These are phyloP conservation scores for Diplazon laetatorius DNA, from an alignment of 2,888 invertebrate species.

Conservation along the genomic window DNA sequence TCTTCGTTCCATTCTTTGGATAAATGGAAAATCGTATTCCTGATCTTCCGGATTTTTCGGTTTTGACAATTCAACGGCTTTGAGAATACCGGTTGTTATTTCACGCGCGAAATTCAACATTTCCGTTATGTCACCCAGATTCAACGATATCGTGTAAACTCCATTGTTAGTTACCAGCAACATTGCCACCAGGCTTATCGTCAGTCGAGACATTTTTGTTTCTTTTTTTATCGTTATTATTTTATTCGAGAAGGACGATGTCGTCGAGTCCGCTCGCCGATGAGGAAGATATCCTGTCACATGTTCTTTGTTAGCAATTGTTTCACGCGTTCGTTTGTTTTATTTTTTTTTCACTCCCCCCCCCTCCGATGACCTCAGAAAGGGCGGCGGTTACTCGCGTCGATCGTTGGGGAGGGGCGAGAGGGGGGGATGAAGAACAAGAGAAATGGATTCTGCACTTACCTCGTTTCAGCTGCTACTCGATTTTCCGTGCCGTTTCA, in stretches of 20 bases:
- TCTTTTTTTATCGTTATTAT: not conserved
- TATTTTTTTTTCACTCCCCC: not conserved
- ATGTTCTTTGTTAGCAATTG: not conserved
- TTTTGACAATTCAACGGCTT: conserved; percentile 71
- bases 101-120: conserved; percentile 74
- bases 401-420: too few species aligned
- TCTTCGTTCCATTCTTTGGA: conserved; percentile 85
- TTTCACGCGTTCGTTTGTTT: not conserved
- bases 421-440: not conserved
- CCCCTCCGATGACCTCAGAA: not conserved
- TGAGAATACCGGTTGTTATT: conserved; percentile 68
- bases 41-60: conserved; percentile 75
- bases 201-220: too few species aligned
- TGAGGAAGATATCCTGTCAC: not conserved
- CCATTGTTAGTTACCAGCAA: not conserved
- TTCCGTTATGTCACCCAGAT: conserved; percentile 72
- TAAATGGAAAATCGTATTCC: conserved; percentile 85
- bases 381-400: too few species aligned
- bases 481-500: conserved; percentile 2
- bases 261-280: not conserved
- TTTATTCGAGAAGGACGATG: not conserved
- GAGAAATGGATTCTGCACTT: conserved; percentile 2
- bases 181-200: not conserved
- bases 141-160: conserved; percentile 53
- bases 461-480: conserved; percentile 1